phyloP scores from a whole-genome alignment of 2,888 invertebrate species.

The Melanchra persicariae region DNA sequence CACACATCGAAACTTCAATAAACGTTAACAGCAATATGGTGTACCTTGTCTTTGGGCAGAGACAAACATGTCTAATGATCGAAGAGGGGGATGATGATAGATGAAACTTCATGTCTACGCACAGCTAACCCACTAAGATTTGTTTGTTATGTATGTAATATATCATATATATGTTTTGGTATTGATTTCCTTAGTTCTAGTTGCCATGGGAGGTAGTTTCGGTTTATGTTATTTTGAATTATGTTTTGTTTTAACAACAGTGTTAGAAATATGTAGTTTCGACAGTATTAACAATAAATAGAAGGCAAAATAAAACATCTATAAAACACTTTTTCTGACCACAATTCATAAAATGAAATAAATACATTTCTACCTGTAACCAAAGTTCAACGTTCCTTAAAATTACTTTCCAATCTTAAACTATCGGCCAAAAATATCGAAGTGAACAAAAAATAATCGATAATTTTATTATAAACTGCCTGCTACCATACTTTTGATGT shows the following conservation, averaged over 20 bases:
- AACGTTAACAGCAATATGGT: slow-evolving; percentile 87
- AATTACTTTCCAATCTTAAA: slow-evolving; percentile 26
- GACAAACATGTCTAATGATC: slow-evolving; percentile 89
- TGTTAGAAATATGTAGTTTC: too few species aligned
- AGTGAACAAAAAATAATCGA: slow-evolving; percentile 43
- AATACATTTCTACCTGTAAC: neutral
- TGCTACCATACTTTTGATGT: slow-evolving; percentile 59
- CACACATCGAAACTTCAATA: slow-evolving; percentile 73
- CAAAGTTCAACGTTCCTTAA: slow-evolving; percentile 26
- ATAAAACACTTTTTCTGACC: neutral
- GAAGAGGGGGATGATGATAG: slow-evolving; percentile 88
- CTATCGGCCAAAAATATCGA: slow-evolving; percentile 34
- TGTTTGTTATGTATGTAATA: slow-evolving; percentile 71
- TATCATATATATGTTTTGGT: slow-evolving; percentile 56
- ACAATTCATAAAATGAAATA: neutral
- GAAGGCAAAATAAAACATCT: neutral
- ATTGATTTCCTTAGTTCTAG: slow-evolving; percentile 44
- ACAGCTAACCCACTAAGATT: slow-evolving; percentile 74
- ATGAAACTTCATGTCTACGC: slow-evolving; percentile 88
- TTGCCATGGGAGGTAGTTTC: slow-evolving; percentile 1
- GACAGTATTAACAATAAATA: too few species aligned
- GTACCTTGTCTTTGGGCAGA: slow-evolving; percentile 84
- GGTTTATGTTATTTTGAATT: neutral
- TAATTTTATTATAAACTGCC: slow-evolving; percentile 54
- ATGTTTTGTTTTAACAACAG: neutral